Evolutionary conservation across 1,140 invertebrate species (phyloP), one percentile per base, ranked within the genome.

Genomic region (Carposina sasakii): DNA sequence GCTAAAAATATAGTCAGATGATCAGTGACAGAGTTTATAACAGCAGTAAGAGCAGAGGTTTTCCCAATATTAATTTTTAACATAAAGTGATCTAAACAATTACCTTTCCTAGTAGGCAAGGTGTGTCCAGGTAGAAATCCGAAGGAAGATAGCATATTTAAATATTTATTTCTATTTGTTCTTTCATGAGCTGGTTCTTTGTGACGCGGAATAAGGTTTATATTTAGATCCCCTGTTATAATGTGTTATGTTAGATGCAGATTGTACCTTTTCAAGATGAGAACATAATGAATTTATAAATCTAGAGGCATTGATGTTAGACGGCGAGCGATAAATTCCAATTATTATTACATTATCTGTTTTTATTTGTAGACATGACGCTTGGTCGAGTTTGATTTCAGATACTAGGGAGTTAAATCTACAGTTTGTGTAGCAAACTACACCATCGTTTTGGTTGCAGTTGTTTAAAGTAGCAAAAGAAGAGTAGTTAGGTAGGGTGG

Each of bases 201-300:
- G 8, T 16, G 4, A 15, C 41, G 54, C 12, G 3, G 1, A n/a
- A n/a, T 57, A 30, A 61, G 17, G 15, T 57, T 64, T 20, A 64
- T 64, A 46, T 64, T 64, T 26, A 64, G 53, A 48, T 63, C 60
- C 10, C 60, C 56, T 10, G 48, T 34, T 16, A 62, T 39, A 3
- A 58, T 43, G 23, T 64, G 33, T 44, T 51, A 30, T 51, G 40
- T 0, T 41, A 15, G n/a, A 30, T 13, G 3, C 23, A 28, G 0
- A 55, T 15, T n/a, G n/a, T n/a, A n/a, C n/a, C 6, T 30, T 30
- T n/a, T 58, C 47, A 16, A 55, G 21, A 36, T 59, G 48, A 2
- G 1, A 5, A n/a, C 26, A 46, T 20, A 59, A n/a, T 3, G 56
- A 56, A 19, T 42, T 28, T 9, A 63, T 49, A 46, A 63, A 63